Base-by-base conservation (phyloP, 2,888 invertebrate species). In the Prionchulus punctatus region DNA sequence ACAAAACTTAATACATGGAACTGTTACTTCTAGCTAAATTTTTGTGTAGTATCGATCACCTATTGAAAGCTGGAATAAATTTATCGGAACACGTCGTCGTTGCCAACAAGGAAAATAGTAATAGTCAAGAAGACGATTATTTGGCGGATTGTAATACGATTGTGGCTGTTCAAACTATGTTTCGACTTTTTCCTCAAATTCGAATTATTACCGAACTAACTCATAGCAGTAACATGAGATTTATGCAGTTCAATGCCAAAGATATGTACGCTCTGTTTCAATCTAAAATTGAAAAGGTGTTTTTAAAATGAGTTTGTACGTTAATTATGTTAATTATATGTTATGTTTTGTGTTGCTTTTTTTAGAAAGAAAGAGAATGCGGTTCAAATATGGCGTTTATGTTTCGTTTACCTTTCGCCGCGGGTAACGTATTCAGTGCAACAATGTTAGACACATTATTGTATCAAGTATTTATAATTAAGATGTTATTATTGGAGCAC, bases 301-400 rank as follows among this genome's bases (percentile, higher is more conserved):
- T 7, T 18, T 18, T 36, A 7, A 18, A 36, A 36, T 36, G 12
- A 12, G 36, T 18, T 36, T 36, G n/a, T n/a, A n/a, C n/a, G n/a
- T n/a, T n/a, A n/a, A n/a, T n/a, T n/a, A n/a, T n/a, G n/a, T n/a
- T n/a, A n/a, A n/a, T 18, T 36, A 18, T 36, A 12, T 36, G 36
- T 36, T 18, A 36, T 36, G 12, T 36, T 7, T 7, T 36, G 36
- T 36, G 36, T 12, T 43, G 21, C 36, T 49, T 36, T 31, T 74
- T 78, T 63, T 80, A 94, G 92, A 84, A 88, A 71, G 96, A 96
- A 76, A 88, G 91, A 72, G 91, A 92, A 72, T 79, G 92, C 62
- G 96, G 96, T 1, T 94, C 92, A 7, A 92, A 94, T 76, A 91
- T 96, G 72, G 92, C 92, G 53, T 96, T 94, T 77, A 96, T 96